Evolutionary conservation across 2,113 vertebrate species (phyloP), one percentile per base, ranked within the genome.

Genomic region (Indri indri): DNA sequence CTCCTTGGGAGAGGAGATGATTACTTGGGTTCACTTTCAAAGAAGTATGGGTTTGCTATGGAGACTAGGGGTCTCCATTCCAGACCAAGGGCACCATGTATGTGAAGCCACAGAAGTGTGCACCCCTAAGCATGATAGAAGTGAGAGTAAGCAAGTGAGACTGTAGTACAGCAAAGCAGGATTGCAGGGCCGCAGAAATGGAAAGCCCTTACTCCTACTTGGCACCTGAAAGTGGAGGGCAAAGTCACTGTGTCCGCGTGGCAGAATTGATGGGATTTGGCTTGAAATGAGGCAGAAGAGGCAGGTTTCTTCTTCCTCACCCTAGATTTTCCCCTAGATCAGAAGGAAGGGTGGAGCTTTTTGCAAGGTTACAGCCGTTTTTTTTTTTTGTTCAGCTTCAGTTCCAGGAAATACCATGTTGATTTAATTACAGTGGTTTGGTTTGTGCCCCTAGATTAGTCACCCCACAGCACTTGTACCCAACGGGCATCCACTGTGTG

Each of bases 401-500:
- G 70, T 96, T 96, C 65, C 50, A 89, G 65, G 90, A 97, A 96
- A 50, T 50, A 17, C 23, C 52, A 13, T 92, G 74, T 88, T 95
- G 70, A 54, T 77, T 90, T 84, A 37, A 70, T 92, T 94, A n/a
- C 3, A 59, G 80, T 88, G 76, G 84, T 92, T 96, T 95, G 50
- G 65, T 73, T 87, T 73, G 45, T 68, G 40, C 65, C 91, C 68
- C 59, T 91, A 50, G n/a, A 65, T 68, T 90, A 89, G 80, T 91
- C 89, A 93, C 32, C 45, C 17, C 30, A 90, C 1, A 37, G 25
- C 8, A 71, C 81, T 88, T 86, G 18, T 91, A 59, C 34, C 0
- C 0, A 50, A 20, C 1, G 54, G 85, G 6, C 0, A 25, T 34
- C 16, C 30, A 81, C 13, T 27, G 22, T 76, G 14, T 45, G 37